Conservation (phyloP, 1,140 invertebrate species). For the Zophobas morio region DNA sequence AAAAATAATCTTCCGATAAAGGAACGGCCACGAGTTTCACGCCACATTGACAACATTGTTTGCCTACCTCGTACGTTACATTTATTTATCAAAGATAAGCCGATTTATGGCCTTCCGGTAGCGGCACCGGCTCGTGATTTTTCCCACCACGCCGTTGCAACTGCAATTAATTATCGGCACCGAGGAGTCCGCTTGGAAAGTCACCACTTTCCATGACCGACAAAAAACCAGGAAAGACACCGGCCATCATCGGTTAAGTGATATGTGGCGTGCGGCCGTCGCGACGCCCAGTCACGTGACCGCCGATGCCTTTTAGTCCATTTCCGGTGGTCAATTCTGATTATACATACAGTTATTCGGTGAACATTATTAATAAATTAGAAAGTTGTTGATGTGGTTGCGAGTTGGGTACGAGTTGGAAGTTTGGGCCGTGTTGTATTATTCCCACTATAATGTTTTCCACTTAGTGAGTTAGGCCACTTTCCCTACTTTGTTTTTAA, state of each 20-base stretch:
- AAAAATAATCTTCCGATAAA: too few species aligned
- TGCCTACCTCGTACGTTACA: background rate
- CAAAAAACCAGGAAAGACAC: slow-evolving; percentile 29
- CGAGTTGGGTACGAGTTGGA: background rate
- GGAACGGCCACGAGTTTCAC: too few species aligned
- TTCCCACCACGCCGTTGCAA: background rate
- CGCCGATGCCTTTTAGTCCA: slow-evolving; percentile 40
- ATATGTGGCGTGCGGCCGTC: slow-evolving; percentile 44
- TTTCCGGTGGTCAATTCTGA: slow-evolving; percentile 45
- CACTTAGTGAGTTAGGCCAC: slow-evolving; percentile 19
- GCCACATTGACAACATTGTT: background rate
- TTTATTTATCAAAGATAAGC: slow-evolving; percentile 5
- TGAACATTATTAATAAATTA: slow-evolving; percentile 42
- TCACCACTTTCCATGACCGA: slow-evolving; percentile 15
- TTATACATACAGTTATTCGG: slow-evolving; percentile 14
- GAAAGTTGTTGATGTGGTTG: slow-evolving; percentile 33
- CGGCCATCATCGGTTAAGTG: slow-evolving; percentile 42
- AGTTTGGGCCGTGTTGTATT: slow-evolving; percentile 10
- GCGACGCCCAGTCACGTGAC: slow-evolving; percentile 43
- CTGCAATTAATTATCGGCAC: slow-evolving; percentile 1
- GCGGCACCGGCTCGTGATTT: background rate
- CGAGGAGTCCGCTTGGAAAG: background rate
- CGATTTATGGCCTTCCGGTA: slow-evolving; percentile 6
- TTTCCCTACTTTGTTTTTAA: slow-evolving; percentile 43
- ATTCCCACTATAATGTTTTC: slow-evolving; percentile 29